Conservation (phyloP, 2,113 vertebrate genomes). For the Esox niger region DNA sequence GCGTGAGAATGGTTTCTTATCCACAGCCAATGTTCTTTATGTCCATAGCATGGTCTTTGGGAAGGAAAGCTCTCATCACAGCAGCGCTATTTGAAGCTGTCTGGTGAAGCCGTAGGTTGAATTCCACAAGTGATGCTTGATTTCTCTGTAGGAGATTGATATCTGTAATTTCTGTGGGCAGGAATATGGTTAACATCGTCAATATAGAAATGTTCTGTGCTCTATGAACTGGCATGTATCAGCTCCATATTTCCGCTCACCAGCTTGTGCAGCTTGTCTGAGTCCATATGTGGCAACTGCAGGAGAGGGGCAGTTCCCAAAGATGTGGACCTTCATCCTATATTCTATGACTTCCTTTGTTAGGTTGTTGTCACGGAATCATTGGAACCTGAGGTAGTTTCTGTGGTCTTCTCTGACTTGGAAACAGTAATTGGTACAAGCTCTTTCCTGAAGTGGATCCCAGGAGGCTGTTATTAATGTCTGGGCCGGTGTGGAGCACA, state of each 20-base stretch:
- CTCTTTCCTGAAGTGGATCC: background rate
- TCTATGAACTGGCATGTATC: background rate
- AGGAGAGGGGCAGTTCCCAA: background rate
- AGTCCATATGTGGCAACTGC: background rate
- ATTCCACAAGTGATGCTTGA: background rate
- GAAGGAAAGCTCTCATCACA: conserved; percentile 15
- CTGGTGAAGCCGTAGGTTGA: conserved; percentile 18
- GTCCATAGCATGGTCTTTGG: conserved; percentile 9
- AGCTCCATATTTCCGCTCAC: background rate
- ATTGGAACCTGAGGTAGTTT: background rate
- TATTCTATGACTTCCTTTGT: background rate
- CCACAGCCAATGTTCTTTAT: conserved; percentile 3
- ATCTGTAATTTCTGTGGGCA: conserved; percentile 12
- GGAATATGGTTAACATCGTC: conserved; percentile 12
- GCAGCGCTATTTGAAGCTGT: conserved; percentile 8
- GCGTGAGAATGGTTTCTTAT: background rate
- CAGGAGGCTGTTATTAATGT: background rate
- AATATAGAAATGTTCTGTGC: conserved; percentile 13
- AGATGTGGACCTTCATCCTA: background rate
- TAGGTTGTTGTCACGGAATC: background rate
- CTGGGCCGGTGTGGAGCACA: background rate
- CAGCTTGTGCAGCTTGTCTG: background rate
- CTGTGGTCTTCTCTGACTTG: background rate
- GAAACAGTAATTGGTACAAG: background rate
- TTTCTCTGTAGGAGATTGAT: conserved; percentile 4